Percentiles rank a stretch among this genome's conserved stretches.
phyloP scores from a whole-genome alignment of 2,797 vertebrate genomes.

The Geotria australis region DNA sequence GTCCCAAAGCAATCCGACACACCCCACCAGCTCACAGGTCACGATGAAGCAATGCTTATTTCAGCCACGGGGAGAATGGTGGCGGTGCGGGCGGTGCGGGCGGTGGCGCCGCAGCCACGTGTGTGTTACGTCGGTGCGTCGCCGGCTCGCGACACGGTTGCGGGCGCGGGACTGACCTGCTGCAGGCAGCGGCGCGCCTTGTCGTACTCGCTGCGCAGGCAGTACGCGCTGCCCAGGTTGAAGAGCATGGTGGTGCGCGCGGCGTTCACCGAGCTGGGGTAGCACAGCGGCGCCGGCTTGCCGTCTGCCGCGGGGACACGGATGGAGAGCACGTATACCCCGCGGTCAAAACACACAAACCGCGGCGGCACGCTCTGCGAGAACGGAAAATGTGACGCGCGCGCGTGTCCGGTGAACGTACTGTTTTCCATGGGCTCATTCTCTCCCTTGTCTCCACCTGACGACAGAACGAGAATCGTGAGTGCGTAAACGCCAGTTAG shows the following conservation, averaged over 20 bases:
- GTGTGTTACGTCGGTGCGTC: too few relatives aligned
- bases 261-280: conserved; percentile 60
- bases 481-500: background rate
- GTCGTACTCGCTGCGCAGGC: conserved; percentile 78
- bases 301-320: conserved; percentile 22
- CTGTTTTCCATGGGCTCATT: conserved; percentile 57
- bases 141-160: too few relatives aligned
- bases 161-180: conserved; percentile 33
- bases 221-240: conserved; percentile 87
- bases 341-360: background rate
- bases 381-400: background rate
- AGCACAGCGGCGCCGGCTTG: conserved; percentile 65
- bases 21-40: too few relatives aligned
- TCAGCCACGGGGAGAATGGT: too few relatives aligned
- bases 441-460: conserved; percentile 77
- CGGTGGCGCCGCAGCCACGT: too few relatives aligned
- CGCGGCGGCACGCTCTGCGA: background rate
- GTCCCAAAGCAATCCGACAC: too few relatives aligned
- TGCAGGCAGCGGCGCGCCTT: conserved; percentile 90
- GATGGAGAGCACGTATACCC: background rate
- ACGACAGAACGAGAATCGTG: conserved; percentile 4
- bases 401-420: conserved; percentile 18
- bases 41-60: too few relatives aligned
- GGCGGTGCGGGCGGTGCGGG: too few relatives aligned
- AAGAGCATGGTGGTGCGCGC: conserved; percentile 89